Evolutionary conservation across 2,113 vertebrate genomes (phyloP).

Genomic region (Syngnathus floridae): DNA sequence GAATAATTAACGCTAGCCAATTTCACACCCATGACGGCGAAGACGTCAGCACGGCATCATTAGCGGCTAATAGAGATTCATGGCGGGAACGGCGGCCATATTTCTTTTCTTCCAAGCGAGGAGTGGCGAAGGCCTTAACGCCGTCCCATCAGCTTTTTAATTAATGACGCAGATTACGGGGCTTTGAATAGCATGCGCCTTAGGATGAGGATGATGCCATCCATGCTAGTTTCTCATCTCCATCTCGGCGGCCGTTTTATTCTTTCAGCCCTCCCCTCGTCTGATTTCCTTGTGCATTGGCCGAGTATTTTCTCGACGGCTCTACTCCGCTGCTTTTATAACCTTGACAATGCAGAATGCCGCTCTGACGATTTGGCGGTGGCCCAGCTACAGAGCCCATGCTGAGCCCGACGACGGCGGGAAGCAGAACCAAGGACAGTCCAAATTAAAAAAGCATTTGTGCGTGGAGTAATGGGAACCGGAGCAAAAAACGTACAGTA

Average conservation of each 20-base stretch:
- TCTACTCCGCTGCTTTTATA: conserved; percentile 40
- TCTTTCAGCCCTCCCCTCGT: conserved; percentile 18
- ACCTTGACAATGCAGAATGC: conserved; percentile 59
- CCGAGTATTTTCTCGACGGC: conserved; percentile 38
- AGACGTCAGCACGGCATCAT: conserved; percentile 69
- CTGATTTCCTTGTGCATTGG: conserved; percentile 37
- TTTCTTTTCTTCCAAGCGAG: conserved; percentile 26
- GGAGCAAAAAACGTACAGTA: conserved; percentile 24
- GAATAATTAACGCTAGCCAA: conserved; percentile 70
- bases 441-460: conserved; percentile 31
- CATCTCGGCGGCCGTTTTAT: conserved; percentile 9
- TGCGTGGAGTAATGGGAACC: conserved; percentile 20
- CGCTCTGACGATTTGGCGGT: conserved; percentile 48
- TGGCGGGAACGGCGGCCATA: conserved; percentile 51
- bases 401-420: conserved; percentile 26
- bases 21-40: conserved; percentile 65
- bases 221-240: conserved; percentile 36
- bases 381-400: conserved; percentile 31
- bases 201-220: conserved; percentile 60
- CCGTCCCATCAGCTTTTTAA: conserved; percentile 62
- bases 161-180: conserved; percentile 69
- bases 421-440: conserved; percentile 24
- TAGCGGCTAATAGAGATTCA: conserved; percentile 73
- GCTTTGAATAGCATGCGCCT: conserved; percentile 66
- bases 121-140: conserved; percentile 40